Evolutionary conservation across 1,140 invertebrate genomes (phyloP).

Genomic region (Prorops nasuta): DNA sequence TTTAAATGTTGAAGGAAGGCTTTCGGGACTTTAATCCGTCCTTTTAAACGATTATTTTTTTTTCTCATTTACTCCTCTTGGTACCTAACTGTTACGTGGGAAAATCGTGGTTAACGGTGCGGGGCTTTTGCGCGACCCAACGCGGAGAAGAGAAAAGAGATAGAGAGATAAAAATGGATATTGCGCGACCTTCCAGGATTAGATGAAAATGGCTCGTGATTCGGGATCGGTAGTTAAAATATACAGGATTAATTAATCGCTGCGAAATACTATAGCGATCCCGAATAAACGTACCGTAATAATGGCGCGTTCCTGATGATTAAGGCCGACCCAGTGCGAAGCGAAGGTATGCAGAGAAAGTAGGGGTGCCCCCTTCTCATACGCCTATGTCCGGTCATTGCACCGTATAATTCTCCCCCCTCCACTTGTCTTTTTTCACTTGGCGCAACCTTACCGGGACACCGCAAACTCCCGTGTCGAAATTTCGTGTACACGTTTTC

Average conservation of each 20-base stretch:
- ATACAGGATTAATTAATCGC: constrained; percentile 29
- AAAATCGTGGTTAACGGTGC: not conserved
- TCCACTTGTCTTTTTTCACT: not conserved
- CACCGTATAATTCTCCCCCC: constrained; percentile 21
- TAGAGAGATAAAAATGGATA: not conserved
- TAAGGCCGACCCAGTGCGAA: constrained; percentile 33
- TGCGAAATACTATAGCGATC: constrained; percentile 20
- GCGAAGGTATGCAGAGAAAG: constrained; percentile 41
- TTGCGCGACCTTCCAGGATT: not conserved
- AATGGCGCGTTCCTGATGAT: constrained; percentile 30
- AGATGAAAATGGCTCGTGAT: not conserved
- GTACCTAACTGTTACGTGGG: not conserved
- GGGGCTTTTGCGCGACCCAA: not conserved
- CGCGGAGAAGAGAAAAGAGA: not conserved
- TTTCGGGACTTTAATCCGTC: too few relatives aligned
- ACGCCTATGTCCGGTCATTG: constrained; percentile 42
- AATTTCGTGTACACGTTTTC: not conserved
- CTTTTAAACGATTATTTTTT: too few relatives aligned
- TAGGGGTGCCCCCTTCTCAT: constrained; percentile 21
- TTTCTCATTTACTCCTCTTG: not conserved
- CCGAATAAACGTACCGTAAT: constrained; percentile 28
- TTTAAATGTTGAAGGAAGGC: too few relatives aligned
- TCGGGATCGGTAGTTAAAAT: not conserved
- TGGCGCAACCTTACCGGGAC: not conserved
- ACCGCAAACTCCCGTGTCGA: not conserved